Evolutionary conservation across 2,888 invertebrate genomes (phyloP).

Genomic region (Caenorhabditis macrosperma): DNA sequence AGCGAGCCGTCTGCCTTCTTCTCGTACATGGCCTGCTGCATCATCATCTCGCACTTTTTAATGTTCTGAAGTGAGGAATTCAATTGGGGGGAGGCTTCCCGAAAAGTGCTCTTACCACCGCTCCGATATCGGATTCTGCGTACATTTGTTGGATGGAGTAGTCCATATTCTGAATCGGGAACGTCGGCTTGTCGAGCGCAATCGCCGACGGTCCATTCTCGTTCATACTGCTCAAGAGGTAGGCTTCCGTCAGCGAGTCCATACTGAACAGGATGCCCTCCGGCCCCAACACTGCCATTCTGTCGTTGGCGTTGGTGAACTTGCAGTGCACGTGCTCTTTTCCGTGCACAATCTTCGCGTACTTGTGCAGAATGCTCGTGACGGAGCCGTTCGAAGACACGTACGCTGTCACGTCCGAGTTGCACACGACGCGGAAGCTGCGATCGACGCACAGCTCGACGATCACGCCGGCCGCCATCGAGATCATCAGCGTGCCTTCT

Average conservation of each 20-base stretch:
- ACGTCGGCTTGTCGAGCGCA: constrained; percentile 80
- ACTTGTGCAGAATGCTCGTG: constrained; percentile 81
- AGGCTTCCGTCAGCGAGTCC: constrained; percentile 69
- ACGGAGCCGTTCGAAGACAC: constrained; percentile 80
- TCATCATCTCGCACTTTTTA: constrained; percentile 78
- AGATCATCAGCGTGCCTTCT: constrained; percentile 81
- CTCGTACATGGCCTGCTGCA: constrained; percentile 80
- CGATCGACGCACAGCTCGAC: constrained; percentile 81
- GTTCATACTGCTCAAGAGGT: constrained; percentile 62
- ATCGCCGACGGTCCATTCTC: constrained; percentile 79
- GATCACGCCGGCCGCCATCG: constrained; percentile 80
- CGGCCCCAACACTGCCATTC: constrained; percentile 73
- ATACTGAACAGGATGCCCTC: constrained; percentile 78
- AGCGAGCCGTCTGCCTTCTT: constrained; percentile 78
- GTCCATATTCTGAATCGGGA: constrained; percentile 79
- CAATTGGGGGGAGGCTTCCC: too few relatives aligned
- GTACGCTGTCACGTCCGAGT: constrained; percentile 80
- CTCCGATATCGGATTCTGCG: constrained; percentile 67
- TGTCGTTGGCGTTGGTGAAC: constrained; percentile 71
- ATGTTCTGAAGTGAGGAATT: constrained; percentile 72
- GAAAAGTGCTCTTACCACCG: neutral
- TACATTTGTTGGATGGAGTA: constrained; percentile 79
- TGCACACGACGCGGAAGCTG: constrained; percentile 81
- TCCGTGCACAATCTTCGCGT: constrained; percentile 81
- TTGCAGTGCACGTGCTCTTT: constrained; percentile 80